Evolutionary conservation across 2,888 invertebrate species (phyloP).

Genomic region (Tachina lurida): DNA sequence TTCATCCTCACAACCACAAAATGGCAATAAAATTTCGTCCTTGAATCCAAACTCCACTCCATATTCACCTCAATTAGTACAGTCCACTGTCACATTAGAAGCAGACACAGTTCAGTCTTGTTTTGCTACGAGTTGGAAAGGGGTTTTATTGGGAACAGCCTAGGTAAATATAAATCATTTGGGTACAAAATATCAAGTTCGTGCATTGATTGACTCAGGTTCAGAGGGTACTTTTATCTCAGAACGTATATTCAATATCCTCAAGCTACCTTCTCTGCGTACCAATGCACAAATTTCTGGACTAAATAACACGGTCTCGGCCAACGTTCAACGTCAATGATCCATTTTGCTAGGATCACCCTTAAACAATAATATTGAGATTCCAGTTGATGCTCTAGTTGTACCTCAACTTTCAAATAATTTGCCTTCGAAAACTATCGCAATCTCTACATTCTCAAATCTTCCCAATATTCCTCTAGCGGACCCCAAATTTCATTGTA

Average conservation of each 20-base stretch:
- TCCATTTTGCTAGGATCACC: background rate
- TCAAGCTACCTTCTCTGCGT: conserved; percentile 21
- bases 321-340: conserved; percentile 16
- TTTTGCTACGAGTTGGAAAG: background rate
- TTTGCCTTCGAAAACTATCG: background rate
- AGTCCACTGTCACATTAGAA: background rate
- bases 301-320: conserved; percentile 40
- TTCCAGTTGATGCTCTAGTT: background rate
- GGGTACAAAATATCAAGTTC: background rate
- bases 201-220: conserved; percentile 60
- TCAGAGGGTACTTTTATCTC: conserved; percentile 65
- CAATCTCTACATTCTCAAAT: background rate
- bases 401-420: background rate
- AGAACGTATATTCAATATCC: conserved; percentile 13
- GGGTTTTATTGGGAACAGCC: background rate
- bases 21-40: background rate
- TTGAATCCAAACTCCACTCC: background rate
- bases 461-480: background rate
- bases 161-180: background rate
- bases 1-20: background rate
- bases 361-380: background rate
- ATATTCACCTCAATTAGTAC: background rate
- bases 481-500: background rate
- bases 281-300: conserved; percentile 34
- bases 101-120: background rate